These are phyloP conservation scores for Phania funesta DNA, from an alignment of 2,888 invertebrate genomes.

Conservation along the genomic window DNA sequence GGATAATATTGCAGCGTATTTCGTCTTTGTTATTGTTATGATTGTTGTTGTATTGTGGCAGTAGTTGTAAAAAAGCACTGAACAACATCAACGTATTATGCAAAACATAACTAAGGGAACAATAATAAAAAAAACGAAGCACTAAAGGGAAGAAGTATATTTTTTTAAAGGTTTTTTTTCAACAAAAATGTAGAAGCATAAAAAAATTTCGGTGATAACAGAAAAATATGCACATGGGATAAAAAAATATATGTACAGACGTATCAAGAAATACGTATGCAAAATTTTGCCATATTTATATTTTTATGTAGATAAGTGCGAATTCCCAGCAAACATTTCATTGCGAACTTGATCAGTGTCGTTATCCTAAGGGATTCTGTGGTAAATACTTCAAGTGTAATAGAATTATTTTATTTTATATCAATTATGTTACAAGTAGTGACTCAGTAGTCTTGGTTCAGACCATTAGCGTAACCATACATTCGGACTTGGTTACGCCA, in stretches of 20 bases:
- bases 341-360: neutral
- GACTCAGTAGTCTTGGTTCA: no score
- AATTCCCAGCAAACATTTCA: neutral
- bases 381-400: no score
- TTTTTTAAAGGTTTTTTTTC: conserved; percentile 44
- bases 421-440: no score
- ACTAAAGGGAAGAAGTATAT: conserved; percentile 17
- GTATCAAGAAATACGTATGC: neutral
- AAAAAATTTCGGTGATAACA: conserved; percentile 56
- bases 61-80: conserved; percentile 17
- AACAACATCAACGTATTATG: conserved; percentile 50
- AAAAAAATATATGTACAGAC: neutral
- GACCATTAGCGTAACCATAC: no score
- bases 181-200: conserved; percentile 41
- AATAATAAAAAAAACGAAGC: conserved; percentile 34
- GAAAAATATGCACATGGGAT: conserved; percentile 61
- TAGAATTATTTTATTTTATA: no score
- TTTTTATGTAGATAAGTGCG: neutral
- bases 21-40: neutral
- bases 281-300: neutral
- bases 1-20: conserved; percentile 76
- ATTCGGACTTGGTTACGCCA: no score
- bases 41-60: conserved; percentile 7
- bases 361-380: no score
- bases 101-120: conserved; percentile 64